Conservation (phyloP, 2,113 vertebrate species). For the Entomyzon cyanotis region DNA sequence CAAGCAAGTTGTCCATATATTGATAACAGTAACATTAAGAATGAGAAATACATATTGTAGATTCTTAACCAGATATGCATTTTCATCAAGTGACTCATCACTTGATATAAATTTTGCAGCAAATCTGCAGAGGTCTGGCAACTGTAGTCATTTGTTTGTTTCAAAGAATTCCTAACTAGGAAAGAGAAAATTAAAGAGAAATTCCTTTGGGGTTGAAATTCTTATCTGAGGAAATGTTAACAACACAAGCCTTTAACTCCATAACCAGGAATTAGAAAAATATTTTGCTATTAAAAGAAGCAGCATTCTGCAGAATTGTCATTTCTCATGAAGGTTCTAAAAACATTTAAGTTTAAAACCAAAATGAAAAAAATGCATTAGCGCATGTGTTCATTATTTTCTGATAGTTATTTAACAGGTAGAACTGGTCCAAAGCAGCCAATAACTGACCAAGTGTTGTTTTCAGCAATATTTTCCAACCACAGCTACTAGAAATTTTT, state of each 20-base stretch:
- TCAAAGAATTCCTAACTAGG: not conserved
- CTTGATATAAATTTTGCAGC: not conserved
- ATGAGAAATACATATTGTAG: not conserved
- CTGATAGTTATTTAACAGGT: not conserved
- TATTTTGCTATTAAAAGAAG: not conserved
- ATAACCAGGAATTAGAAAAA: not conserved
- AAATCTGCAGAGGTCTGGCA: not conserved
- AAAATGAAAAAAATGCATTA: not conserved
- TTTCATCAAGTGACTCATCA: not conserved
- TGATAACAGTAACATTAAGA: not conserved
- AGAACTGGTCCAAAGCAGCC: not conserved
- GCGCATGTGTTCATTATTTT: not conserved
- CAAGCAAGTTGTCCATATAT: not conserved
- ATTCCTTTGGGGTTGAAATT: not conserved
- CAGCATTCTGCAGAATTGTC: fast-evolving
- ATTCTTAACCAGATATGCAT: not conserved
- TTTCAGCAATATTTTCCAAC: not conserved
- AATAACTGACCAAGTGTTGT: not conserved
- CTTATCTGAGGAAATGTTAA: not conserved
- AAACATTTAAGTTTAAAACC: not conserved
- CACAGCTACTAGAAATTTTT: not conserved
- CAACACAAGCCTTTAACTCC: not conserved
- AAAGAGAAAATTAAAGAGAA: not conserved
- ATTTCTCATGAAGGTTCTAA: not conserved
- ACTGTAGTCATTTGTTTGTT: not conserved